Evolutionary conservation across 1,140 invertebrate genomes (phyloP).

Genomic region (Drosophila subpulchrella): DNA sequence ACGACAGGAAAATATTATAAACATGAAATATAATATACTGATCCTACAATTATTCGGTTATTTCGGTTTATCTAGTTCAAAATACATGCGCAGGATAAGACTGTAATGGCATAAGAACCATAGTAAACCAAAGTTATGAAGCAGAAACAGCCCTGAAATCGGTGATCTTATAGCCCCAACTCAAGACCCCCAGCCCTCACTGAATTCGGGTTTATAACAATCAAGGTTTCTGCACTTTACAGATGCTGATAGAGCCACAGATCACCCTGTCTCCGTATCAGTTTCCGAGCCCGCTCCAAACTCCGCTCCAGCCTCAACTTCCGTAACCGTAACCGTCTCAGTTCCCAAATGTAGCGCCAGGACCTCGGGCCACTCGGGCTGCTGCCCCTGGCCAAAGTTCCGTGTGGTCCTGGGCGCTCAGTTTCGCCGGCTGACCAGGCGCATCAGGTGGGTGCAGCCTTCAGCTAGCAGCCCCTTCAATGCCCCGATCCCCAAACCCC

Average conservation of each 20-base stretch:
- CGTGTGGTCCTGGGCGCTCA: slow-evolving; percentile 44
- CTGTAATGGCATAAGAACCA: too few species aligned
- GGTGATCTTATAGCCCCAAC: background rate
- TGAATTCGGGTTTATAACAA: slow-evolving; percentile 15
- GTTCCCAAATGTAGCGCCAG: slow-evolving; percentile 28
- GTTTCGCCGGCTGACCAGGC: slow-evolving; percentile 60
- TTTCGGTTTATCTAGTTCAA: too few species aligned
- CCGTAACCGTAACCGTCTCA: slow-evolving; percentile 19
- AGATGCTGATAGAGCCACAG: slow-evolving; percentile 40
- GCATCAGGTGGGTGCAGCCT: slow-evolving; percentile 73
- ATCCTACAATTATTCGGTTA: too few species aligned
- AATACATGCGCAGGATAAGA: too few species aligned
- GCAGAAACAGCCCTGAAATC: slow-evolving; percentile 2
- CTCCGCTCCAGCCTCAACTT: slow-evolving; percentile 21
- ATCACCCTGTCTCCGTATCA: slow-evolving; percentile 21
- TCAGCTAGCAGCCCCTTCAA: slow-evolving; percentile 21
- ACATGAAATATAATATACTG: background rate
- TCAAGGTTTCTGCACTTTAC: slow-evolving; percentile 48
- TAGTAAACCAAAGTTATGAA: background rate
- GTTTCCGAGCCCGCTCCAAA: slow-evolving; percentile 21
- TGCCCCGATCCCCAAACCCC: background rate
- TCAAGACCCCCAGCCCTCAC: background rate
- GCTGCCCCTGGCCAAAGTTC: slow-evolving; percentile 50
- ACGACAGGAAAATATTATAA: too few species aligned
- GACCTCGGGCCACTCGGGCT: slow-evolving; percentile 19